Base-by-base conservation (phyloP, 2,113 vertebrate species). In the Marmota flaviventris region DNA sequence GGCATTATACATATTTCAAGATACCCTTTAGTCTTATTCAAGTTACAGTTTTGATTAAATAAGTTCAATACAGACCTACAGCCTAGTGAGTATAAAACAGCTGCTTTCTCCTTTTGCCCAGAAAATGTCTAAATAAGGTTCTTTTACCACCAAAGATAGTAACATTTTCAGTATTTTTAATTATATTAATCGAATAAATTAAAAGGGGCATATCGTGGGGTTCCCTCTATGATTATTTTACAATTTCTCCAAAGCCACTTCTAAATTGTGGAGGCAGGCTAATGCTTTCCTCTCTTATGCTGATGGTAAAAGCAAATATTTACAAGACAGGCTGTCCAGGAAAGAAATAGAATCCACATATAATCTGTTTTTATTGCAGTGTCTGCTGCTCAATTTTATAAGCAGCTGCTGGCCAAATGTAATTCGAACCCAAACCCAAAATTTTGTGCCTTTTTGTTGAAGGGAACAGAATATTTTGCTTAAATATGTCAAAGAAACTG, bases 401-500 rank as follows among this genome's bases (percentile, higher is more conserved):
- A 98, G 98, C 96, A 98, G 95, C 97, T 98, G 97, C 97, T 98
- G 96, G 96, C 89, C 97, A 98, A 98, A 96, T 95, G 93, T 97
- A 98, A 97, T 97, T 98, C 92, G 95, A 97, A 98, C 98, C 97
- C 95, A 98, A 98, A 98, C 96, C 94, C 97, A 89, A 96, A 96
- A 98, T 56, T 96, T 97, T 88, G 75, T 70, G 97, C 90, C 77
- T 98, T 95, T 95, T 98, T 96, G 86, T 98, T 83, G 93, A 97
- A 97, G 79, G 39, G 39, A 95, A 98, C 97, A 98, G 97, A 96
- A 94, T 98, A 96, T 98, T 97, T 98, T 98, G 88, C 92, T 97
- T 96, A 97, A 98, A 97, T 96, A 97, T 97, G 98, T 97, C 91
- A 98, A 98, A 98, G 83, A 98, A 98, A 98, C 96, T 97, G 93